phyloP scores from a whole-genome alignment of 2,113 vertebrate genomes.

The Peromyscus californicus region DNA sequence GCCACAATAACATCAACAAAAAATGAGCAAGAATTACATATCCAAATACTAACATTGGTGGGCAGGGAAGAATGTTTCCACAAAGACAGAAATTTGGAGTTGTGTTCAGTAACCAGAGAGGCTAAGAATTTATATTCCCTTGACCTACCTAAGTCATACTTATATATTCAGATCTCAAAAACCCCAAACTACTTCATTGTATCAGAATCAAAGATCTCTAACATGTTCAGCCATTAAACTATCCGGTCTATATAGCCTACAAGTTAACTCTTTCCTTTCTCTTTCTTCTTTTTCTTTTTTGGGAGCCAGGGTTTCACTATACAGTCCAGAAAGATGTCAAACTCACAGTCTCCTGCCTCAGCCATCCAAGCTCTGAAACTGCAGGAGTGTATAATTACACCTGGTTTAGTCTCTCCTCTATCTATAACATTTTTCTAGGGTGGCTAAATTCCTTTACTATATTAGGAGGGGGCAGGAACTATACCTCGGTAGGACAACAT shows the following conservation, averaged over 20 bases:
- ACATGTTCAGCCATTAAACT: slow-evolving; percentile 14
- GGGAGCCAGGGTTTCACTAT: not conserved
- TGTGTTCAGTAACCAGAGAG: slow-evolving; percentile 55
- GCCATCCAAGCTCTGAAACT: not conserved
- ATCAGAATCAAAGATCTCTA: slow-evolving; percentile 50
- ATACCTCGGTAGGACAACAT: not conserved
- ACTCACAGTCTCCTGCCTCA: not conserved
- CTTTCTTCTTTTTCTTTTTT: not conserved
- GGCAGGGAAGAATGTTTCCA: slow-evolving; percentile 10
- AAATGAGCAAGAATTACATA: not conserved
- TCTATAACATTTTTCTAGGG: slow-evolving; percentile 24
- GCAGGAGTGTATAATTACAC: not conserved
- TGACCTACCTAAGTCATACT: slow-evolving; percentile 22
- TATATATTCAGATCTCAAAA: not conserved
- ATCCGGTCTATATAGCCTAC: not conserved
- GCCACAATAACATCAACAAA: not conserved
- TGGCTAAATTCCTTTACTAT: slow-evolving; percentile 18
- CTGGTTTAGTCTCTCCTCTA: not conserved
- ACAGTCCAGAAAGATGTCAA: not conserved
- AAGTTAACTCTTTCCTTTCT: not conserved
- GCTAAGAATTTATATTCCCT: slow-evolving; percentile 48
- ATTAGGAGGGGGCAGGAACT: not conserved
- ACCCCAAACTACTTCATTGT: slow-evolving; percentile 48
- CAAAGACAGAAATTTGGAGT: slow-evolving; percentile 9
- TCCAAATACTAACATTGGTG: not conserved